phyloP scores from a whole-genome alignment of 2,113 vertebrate genomes.

The Hiodon tergisus region DNA sequence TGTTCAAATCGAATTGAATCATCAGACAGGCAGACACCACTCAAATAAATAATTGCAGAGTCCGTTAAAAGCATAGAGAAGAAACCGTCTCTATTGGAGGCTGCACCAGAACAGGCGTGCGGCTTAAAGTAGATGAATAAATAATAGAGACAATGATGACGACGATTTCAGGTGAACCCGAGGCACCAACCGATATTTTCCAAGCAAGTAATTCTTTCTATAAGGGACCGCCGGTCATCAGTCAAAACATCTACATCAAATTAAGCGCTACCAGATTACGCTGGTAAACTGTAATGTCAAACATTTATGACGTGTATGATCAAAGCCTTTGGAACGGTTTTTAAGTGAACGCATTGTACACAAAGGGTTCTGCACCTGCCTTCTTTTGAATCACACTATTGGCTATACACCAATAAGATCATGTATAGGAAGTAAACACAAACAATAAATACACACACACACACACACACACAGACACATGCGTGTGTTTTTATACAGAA shows the following conservation, averaged over 20 bases:
- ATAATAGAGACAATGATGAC: background rate
- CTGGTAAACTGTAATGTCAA: background rate
- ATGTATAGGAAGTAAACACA: background rate
- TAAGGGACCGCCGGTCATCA: background rate
- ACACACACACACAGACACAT: constrained; percentile 46
- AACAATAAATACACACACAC: background rate
- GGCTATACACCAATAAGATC: background rate
- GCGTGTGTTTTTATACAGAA: constrained; percentile 75
- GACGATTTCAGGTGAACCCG: background rate
- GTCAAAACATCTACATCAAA: background rate
- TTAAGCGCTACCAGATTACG: background rate
- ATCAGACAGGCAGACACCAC: background rate
- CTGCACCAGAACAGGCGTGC: background rate
- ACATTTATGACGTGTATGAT: background rate
- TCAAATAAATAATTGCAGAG: background rate
- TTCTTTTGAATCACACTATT: background rate
- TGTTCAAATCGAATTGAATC: too few species aligned
- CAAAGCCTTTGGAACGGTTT: background rate
- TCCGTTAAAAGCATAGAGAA: background rate
- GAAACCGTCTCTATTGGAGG: background rate
- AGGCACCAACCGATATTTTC: background rate
- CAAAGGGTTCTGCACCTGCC: background rate
- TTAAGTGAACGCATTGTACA: background rate
- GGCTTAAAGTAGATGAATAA: background rate
- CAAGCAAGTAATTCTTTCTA: background rate